Conservation (phyloP, 1,140 invertebrate species). For the Drosophila oshimai region DNA sequence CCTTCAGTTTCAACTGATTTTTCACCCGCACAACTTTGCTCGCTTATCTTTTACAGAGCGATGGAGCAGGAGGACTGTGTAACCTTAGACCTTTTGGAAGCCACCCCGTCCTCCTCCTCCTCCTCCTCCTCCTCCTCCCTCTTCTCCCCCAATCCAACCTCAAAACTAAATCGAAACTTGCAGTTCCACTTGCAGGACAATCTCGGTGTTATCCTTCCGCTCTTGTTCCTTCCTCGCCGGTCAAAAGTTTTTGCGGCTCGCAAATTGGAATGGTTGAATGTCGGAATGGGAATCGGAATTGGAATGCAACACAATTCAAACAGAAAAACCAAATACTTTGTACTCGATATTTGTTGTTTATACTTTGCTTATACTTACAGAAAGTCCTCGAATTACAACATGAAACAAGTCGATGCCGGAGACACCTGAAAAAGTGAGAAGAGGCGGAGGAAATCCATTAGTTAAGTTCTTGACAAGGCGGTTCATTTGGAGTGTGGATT, state of each 20-base stretch:
- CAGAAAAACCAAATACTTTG: conserved; percentile 6
- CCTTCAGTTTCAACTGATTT: no score
- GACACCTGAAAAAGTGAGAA: conserved; percentile 60
- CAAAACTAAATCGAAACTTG: conserved; percentile 40
- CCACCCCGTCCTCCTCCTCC: no score
- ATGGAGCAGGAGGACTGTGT: conserved; percentile 1
- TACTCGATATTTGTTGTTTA: neutral
- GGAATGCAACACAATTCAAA: neutral
- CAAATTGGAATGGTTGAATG: no score
- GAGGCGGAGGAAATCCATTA: conserved; percentile 28
- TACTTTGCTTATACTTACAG: conserved; percentile 52
- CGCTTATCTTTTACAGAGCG: conserved; percentile 3
- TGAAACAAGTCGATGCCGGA: conserved; percentile 70
- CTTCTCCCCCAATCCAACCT: conserved; percentile 7
- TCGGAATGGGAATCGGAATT: no score
- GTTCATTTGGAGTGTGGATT: no score
- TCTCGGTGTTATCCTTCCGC: conserved; percentile 27
- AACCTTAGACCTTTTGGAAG: neutral
- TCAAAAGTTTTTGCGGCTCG: conserved; percentile 11
- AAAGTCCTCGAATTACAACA: conserved; percentile 77
- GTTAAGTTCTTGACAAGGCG: conserved; percentile 38
- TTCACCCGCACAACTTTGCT: no score
- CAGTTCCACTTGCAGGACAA: conserved; percentile 16
- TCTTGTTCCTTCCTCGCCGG: neutral
- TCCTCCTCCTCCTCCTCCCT: neutral